Evolutionary conservation across 2,113 vertebrate species (phyloP).

Genomic region (Hemiscyllium ocellatum): DNA sequence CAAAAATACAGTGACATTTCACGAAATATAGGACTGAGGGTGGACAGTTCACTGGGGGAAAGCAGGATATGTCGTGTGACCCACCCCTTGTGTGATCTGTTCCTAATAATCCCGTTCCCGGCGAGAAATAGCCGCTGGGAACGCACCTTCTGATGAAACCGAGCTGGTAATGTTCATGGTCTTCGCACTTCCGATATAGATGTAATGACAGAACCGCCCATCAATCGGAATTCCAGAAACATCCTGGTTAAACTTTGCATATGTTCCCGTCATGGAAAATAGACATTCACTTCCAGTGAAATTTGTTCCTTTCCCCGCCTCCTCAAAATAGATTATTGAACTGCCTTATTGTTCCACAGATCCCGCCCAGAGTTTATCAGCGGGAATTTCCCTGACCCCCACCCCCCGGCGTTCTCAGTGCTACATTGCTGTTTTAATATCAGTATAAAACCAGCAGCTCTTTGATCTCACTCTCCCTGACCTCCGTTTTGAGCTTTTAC

Average conservation of each 20-base stretch:
- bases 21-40: neutral
- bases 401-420: neutral
- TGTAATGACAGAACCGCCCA: neutral
- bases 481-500: neutral
- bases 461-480: conserved; percentile 11
- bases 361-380: neutral
- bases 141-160: neutral
- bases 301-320: neutral
- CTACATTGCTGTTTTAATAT: neutral
- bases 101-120: neutral
- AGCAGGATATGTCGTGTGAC: neutral
- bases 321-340: neutral
- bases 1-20: neutral
- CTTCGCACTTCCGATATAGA: neutral
- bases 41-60: neutral
- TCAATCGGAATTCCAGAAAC: neutral
- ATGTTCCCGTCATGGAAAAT: neutral
- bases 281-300: neutral
- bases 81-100: neutral
- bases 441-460: neutral
- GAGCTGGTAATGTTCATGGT: neutral
- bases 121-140: neutral
- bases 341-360: neutral
- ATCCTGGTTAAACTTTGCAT: neutral
- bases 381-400: neutral